phyloP scores from a whole-genome alignment of 2,113 vertebrate species.

The Channa argus region DNA sequence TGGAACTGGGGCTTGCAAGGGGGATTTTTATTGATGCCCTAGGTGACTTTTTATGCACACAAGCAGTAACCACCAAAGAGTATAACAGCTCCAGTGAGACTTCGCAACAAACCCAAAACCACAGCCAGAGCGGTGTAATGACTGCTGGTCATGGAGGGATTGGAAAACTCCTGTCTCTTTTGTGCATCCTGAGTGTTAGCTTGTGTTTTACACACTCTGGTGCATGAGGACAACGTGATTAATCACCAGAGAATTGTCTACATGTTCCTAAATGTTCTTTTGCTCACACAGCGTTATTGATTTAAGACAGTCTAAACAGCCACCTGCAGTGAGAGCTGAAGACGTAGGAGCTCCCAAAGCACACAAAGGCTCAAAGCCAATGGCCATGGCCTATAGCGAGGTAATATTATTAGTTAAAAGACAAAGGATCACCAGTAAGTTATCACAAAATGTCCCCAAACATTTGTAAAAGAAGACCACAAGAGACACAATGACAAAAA shows the following conservation, averaged over 20 bases:
- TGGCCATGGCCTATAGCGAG: no score
- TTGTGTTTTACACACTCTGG: conserved; percentile 47
- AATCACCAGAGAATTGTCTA: conserved; percentile 43
- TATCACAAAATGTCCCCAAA: no score
- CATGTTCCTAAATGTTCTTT: conserved; percentile 7
- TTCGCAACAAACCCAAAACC: conserved; percentile 19
- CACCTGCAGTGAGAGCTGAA: conserved; percentile 23
- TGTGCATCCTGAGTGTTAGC: conserved; percentile 18
- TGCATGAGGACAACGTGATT: conserved; percentile 41
- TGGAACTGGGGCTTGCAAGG: conserved; percentile 30
- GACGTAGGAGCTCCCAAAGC: conserved; percentile 6
- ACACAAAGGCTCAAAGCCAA: no score
- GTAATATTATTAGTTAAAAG: no score
- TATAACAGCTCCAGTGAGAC: conserved; percentile 48
- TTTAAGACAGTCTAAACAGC: conserved; percentile 32
- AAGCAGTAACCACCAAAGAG: conserved; percentile 64
- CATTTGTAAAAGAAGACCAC: no score
- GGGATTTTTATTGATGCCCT: conserved; percentile 66
- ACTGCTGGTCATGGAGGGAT: conserved; percentile 29
- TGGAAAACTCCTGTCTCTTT: conserved; percentile 40
- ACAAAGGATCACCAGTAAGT: no score
- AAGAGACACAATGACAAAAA: no score
- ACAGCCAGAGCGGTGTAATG: not conserved
- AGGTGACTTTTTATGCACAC: conserved; percentile 64
- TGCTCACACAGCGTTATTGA: conserved; percentile 61